Percentiles rank a stretch among this genome's conserved stretches.
Evolutionary conservation across 2,888 invertebrate species (phyloP).

Genomic region (Tanytarsus gracilentus): DNA sequence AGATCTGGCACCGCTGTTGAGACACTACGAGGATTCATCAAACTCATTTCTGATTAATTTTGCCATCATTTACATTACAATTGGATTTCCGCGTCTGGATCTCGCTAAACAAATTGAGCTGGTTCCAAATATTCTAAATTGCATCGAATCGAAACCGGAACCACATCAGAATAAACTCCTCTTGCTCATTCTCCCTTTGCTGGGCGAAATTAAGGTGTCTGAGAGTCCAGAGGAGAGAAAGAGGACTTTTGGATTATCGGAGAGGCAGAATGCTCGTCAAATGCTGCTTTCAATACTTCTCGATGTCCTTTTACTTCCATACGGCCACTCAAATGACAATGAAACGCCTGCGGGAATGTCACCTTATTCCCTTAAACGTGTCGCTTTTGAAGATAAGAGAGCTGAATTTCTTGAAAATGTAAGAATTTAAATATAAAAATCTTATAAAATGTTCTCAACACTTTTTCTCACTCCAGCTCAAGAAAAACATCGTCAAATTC

Average conservation of each 20-base stretch:
- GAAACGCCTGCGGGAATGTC: slow-evolving; percentile 68
- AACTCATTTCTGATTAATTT: slow-evolving; percentile 66
- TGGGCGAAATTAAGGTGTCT: slow-evolving; percentile 59
- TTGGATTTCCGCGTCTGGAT: slow-evolving; percentile 78
- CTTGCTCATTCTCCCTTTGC: slow-evolving; percentile 66
- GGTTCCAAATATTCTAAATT: slow-evolving; percentile 63
- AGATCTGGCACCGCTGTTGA: slow-evolving; percentile 73
- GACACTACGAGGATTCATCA: slow-evolving; percentile 70
- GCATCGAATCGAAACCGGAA: slow-evolving; percentile 70
- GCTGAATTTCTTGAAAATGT: slow-evolving; percentile 77
- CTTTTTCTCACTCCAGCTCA: slow-evolving; percentile 48
- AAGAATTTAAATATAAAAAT: slow-evolving; percentile 31
- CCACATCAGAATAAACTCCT: slow-evolving; percentile 81
- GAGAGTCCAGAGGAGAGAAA: slow-evolving; percentile 54
- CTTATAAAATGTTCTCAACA: neutral
- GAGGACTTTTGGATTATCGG: slow-evolving; percentile 58
- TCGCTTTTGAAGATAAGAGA: slow-evolving; percentile 61
- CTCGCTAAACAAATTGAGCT: slow-evolving; percentile 64
- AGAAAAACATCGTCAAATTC: slow-evolving; percentile 73
- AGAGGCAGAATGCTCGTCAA: slow-evolving; percentile 50
- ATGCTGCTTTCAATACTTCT: slow-evolving; percentile 63
- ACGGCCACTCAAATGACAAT: slow-evolving; percentile 51
- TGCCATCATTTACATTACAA: slow-evolving; percentile 83
- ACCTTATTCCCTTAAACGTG: slow-evolving; percentile 63
- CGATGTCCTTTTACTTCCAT: slow-evolving; percentile 76